These are phyloP conservation scores for Athene noctua DNA, from an alignment of 2,113 vertebrate species.

Conservation along the genomic window DNA sequence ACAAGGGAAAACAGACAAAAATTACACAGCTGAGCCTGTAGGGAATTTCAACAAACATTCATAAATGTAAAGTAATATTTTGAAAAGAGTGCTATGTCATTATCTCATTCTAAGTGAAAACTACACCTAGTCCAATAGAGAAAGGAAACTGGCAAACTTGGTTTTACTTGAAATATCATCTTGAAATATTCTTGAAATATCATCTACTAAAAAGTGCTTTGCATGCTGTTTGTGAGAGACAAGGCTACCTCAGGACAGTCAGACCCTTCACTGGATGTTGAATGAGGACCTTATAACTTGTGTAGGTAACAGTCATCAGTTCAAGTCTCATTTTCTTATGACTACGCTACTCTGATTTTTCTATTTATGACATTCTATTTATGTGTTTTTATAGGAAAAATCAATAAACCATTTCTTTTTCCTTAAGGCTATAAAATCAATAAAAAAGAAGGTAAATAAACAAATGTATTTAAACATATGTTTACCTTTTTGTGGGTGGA, in stretches of 20 bases:
- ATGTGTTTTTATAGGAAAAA: not conserved
- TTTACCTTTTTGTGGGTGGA: too few species aligned
- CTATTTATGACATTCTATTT: not conserved
- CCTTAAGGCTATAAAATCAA: not conserved
- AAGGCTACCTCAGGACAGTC: not conserved
- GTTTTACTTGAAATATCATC: too few species aligned
- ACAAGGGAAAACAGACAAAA: not conserved
- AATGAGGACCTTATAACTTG: not conserved
- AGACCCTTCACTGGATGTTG: not conserved
- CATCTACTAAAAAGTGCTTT: not conserved
- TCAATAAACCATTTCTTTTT: not conserved
- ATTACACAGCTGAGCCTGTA: not conserved
- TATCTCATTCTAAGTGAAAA: not conserved
- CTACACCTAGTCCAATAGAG: not conserved
- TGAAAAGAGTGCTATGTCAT: not conserved
- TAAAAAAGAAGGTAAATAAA: not conserved
- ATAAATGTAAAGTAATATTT: not conserved
- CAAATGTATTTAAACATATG: not conserved
- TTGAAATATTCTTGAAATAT: not conserved
- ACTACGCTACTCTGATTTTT: not conserved
- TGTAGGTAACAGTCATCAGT: not conserved
- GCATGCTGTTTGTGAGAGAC: not conserved
- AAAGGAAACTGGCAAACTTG: not conserved
- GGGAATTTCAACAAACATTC: not conserved
- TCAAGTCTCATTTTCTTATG: not conserved